A percentile compares a stretch with the other conserved stretches of the same genome.
Conservation (phyloP, 2,888 invertebrate species). For the Girardia tigrina region DNA sequence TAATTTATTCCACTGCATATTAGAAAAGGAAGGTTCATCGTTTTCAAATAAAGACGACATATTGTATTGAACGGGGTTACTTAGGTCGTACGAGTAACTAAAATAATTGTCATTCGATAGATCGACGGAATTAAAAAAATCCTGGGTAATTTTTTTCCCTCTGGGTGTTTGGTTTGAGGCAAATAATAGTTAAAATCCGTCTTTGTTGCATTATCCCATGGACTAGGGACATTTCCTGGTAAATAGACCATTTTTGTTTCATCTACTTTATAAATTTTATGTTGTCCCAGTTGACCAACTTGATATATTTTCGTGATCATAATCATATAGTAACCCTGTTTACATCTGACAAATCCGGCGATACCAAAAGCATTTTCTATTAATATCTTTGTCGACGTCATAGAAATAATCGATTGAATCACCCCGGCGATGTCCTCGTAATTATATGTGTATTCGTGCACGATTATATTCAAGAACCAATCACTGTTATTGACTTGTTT, state of each 20-base stretch:
- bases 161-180: constrained; percentile 3
- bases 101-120: constrained; percentile 94
- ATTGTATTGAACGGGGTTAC: constrained; percentile 84
- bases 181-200: not conserved
- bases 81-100: constrained; percentile 83
- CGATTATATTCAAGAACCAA: no score
- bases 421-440: no score
- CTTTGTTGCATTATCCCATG: not conserved
- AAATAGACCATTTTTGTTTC: constrained; percentile 84
- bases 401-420: no score
- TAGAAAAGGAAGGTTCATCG: no score
- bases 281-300: constrained; percentile 80
- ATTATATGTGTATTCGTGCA: no score
- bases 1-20: no score
- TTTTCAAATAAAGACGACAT: constrained; percentile 59
- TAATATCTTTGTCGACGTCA: not conserved
- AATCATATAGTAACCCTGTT: constrained; percentile 89
- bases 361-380: not conserved
- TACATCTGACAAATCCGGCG: constrained; percentile 60
- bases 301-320: constrained; percentile 79
- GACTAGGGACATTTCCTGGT: constrained; percentile 51
- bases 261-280: constrained; percentile 89
- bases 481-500: no score
- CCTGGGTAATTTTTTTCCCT: constrained; percentile 62
- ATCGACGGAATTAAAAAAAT: constrained; percentile 90